Evolutionary conservation across 37 sponge, comb jelly and placozoan species (phyloP).

Genomic region (Eunapius fragilis): DNA sequence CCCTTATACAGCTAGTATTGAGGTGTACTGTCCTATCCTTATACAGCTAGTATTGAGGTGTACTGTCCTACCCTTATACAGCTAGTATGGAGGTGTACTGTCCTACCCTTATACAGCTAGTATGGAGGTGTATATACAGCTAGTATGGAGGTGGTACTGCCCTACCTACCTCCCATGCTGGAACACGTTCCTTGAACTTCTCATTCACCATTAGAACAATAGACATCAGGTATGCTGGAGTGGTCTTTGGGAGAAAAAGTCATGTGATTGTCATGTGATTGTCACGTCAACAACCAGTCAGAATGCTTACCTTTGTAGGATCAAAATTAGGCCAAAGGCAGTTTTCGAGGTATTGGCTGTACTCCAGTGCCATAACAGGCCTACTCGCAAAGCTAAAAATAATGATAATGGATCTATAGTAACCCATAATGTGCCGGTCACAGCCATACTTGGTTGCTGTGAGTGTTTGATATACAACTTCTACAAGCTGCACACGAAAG

Average conservation of each 20-base stretch:
- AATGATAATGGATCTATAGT: too few species aligned
- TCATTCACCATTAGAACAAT: slow-evolving; percentile 96
- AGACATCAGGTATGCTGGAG: slow-evolving; percentile 81
- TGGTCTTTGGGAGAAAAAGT: slow-evolving; percentile 6
- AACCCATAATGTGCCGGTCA: too few species aligned
- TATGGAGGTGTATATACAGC: too few species aligned
- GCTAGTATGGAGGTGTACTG: neutral
- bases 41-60: neutral
- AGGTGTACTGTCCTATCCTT: too few species aligned
- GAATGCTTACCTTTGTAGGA: slow-evolving; percentile 38
- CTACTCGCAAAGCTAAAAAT: slow-evolving; percentile 75
- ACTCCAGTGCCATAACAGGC: slow-evolving; percentile 80
- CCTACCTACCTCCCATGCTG: slow-evolving; percentile 78
- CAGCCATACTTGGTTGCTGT: slow-evolving; percentile 42
- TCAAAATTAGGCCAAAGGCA: slow-evolving; percentile 94
- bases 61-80: neutral
- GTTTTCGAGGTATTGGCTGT: slow-evolving; percentile 97
- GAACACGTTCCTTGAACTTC: slow-evolving; percentile 93
- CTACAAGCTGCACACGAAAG: slow-evolving; percentile 29
- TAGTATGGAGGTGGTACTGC: neutral
- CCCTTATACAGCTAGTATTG: too few species aligned
- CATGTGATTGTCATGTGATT: neutral
- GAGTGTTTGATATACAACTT: slow-evolving; percentile 34
- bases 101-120: neutral
- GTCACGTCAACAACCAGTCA: neutral